phyloP scores from a whole-genome alignment of 2,888 invertebrate species.

The Hesperia comma region DNA sequence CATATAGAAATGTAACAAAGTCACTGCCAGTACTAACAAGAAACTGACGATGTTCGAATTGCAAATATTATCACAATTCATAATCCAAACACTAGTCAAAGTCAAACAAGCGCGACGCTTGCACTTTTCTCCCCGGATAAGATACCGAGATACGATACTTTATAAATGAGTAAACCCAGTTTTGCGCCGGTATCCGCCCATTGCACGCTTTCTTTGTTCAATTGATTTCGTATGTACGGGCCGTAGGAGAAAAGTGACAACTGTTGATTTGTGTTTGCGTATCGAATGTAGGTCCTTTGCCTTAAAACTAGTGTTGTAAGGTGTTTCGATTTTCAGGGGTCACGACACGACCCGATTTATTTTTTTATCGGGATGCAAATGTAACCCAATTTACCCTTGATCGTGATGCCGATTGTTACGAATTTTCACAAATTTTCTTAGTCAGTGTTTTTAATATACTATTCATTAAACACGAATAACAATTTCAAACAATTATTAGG shows the following conservation, averaged over 20 bases:
- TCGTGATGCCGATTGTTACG: no score
- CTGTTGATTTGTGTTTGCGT: not conserved
- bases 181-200: not conserved
- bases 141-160: constrained; percentile 21
- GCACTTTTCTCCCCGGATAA: constrained; percentile 45
- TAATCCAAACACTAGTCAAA: constrained; percentile 46
- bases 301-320: no score
- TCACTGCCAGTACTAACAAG: not conserved
- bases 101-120: constrained; percentile 38
- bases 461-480: no score
- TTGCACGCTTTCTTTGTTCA: constrained; percentile 29
- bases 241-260: not conserved
- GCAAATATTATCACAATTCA: constrained; percentile 57
- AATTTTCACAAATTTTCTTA: no score
- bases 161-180: constrained; percentile 27
- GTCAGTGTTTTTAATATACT: no score
- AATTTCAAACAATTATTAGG: no score
- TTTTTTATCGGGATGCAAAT: no score
- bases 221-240: constrained; percentile 16
- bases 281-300: not conserved
- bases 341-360: no score
- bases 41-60: not conserved
- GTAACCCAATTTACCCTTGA: no score
- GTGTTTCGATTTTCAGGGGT: no score
- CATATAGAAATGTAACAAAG: not conserved